Evolutionary conservation across 2,888 invertebrate species (phyloP).

Genomic region (Agrypnus murinus): DNA sequence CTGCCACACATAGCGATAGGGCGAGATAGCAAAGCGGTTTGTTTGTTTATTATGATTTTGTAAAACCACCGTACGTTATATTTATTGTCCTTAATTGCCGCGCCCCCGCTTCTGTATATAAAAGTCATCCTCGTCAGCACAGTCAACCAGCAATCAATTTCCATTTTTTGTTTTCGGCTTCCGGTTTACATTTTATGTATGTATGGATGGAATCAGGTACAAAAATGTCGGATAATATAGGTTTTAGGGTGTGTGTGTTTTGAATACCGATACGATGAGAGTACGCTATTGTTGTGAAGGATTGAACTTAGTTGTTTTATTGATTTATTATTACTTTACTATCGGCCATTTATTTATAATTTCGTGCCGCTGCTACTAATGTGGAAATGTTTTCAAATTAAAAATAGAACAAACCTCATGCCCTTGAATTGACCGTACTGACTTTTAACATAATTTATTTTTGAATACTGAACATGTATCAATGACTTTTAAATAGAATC

Average conservation of each 20-base stretch:
- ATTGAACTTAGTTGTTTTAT: too few relatives aligned
- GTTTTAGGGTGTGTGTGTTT: constrained; percentile 26
- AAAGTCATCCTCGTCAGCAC: too few relatives aligned
- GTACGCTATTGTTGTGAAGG: background rate
- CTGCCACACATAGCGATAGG: too few relatives aligned
- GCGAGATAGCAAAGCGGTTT: too few relatives aligned
- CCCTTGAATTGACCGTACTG: constrained; percentile 1
- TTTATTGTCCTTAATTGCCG: constrained; percentile 25
- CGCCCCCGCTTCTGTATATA: constrained; percentile 6
- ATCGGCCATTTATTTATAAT: constrained; percentile 3
- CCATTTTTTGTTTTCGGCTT: constrained; percentile 21
- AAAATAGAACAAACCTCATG: background rate
- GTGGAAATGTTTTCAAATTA: background rate
- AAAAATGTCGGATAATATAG: too few relatives aligned
- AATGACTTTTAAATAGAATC: too few relatives aligned
- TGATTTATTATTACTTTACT: too few relatives aligned
- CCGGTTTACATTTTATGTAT: constrained; percentile 13
- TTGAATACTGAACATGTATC: too few relatives aligned
- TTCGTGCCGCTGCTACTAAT: background rate
- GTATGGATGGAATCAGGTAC: background rate
- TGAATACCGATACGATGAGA: constrained; percentile 19
- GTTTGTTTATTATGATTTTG: too few relatives aligned
- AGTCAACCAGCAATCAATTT: constrained; percentile 20
- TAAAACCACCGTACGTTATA: constrained; percentile 23
- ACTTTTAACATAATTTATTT: too few relatives aligned